Conservation (phyloP, 2,113 vertebrate species). For the Pterocles burchelli region DNA sequence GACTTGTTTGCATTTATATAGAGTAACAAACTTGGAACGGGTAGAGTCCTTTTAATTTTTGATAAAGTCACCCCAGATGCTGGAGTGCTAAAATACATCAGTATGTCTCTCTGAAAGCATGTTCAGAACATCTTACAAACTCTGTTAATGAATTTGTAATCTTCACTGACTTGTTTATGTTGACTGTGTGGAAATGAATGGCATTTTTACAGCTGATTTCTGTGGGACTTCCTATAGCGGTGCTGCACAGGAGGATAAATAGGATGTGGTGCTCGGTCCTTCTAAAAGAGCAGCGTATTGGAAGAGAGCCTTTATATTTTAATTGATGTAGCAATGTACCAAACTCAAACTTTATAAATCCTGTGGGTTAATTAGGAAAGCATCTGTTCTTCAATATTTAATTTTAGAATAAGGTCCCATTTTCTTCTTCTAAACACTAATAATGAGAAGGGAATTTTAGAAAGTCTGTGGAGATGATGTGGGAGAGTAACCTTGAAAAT, state of each 20-base stretch:
- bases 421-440: not conserved
- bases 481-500: not conserved
- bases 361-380: not conserved
- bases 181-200: not conserved
- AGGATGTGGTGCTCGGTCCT: not conserved
- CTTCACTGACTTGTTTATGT: not conserved
- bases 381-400: not conserved
- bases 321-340: not conserved
- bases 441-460: not conserved
- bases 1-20: constrained; percentile 11
- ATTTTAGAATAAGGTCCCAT: not conserved
- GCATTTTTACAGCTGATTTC: constrained; percentile 8
- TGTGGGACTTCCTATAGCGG: not conserved
- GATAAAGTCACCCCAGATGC: not conserved
- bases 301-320: not conserved
- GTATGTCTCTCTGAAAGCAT: not conserved
- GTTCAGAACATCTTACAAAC: not conserved
- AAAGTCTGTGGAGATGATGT: not conserved
- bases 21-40: not conserved
- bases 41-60: not conserved
- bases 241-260: not conserved
- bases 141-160: not conserved
- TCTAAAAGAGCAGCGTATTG: not conserved
- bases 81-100: not conserved
- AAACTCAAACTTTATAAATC: not conserved